Evolutionary conservation across 2,797 vertebrate genomes (phyloP), one percentile per base, ranked within the genome.

Genomic region (Chaetodon trifasciatus): DNA sequence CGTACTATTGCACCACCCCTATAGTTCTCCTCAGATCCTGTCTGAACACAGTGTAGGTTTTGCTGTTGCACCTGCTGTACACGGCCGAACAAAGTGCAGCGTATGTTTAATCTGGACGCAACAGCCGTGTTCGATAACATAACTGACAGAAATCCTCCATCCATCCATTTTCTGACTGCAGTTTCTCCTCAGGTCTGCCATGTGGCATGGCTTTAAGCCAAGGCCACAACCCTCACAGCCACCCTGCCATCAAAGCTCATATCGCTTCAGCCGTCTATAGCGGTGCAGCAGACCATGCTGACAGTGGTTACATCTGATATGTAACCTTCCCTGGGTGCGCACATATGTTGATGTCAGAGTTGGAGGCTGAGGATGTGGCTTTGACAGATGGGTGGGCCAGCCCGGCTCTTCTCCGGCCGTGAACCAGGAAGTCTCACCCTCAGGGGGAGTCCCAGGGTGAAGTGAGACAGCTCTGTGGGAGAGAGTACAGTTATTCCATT

Each of bases 401-500:
- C 50, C 23, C 47, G 15, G 61, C 81, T 53, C 71, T 79, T 39
- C 40, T 57, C 35, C 32, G 89, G 74, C 28, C 56, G 0, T 75
- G 74, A 83, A 86, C 84, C 76, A 32, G 76, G 77, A 82, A 80
- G 89, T 70, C 62, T 85, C 32, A 1, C 72, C 88, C 86, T 78
- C 49, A 6, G 75, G 61, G 77, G 77, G 81, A 16, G 79, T 78
- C 81, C 84, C 46, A 17, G 65, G 53, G 89, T n/a, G 56, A 56
- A 44, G 65, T 39, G 76, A 74, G 37, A 9, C 37, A 37, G 61
- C 78, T 79, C 81, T 50, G 78, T 64, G 78, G 84, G 80, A 80
- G 75, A 79, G 74, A 74, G 76, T 83, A 84, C 90, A 87, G 90
- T 91, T 61, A 79, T 85, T 85, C 72, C 82, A 75, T 86, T 92